Evolutionary conservation across 2,797 vertebrate species (phyloP), one percentile per base, ranked within the genome.

Genomic region (Parauchenoglanis ngamensis): DNA sequence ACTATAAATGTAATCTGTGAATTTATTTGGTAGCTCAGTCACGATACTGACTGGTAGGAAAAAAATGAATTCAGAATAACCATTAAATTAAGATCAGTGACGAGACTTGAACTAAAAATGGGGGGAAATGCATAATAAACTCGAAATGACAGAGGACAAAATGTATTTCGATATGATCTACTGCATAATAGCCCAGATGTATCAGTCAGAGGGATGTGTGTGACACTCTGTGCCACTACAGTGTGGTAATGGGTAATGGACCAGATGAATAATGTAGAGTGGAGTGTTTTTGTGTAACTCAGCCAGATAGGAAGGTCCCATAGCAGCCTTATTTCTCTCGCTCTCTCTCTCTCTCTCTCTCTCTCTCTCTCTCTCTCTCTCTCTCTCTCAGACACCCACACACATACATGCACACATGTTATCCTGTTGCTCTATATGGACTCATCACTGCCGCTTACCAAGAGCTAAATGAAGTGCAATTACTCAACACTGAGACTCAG

Each of bases 361-460:
- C 44, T 73, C 40, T 75, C 65, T 52, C 44, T 75, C 44, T 76
- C 44, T 75, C 44, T 75, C 57, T 19, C 57, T 46, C 78, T 79
- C 54, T 57, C 54, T 78, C 56, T 25, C 56, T 3, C 59, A 17
- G 6, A 61, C 21, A 25, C 23, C 23, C 23, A 25, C 59, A 25
- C 7, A 25, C 46, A 46, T 23, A 49, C 23, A 13, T 46, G 6
- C 3, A 15, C 28, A n/a, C 44, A n/a, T 80, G 54, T 67, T 17
- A 61, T 67, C 40, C 70, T 56, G 13, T 49, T 25, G 57, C 73
- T 49, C 19, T 67, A 46, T 79, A 85, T 57, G 81, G 78, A 68
- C 76, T 72, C 83, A 87, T 65, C 67, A 76, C 67, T 86, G 88
- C 87, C 89, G 89, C 85, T 85, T 89, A 85, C 90, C 88, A 79